phyloP scores from a whole-genome alignment of 2,888 invertebrate species.

The Leptopilina myrica region DNA sequence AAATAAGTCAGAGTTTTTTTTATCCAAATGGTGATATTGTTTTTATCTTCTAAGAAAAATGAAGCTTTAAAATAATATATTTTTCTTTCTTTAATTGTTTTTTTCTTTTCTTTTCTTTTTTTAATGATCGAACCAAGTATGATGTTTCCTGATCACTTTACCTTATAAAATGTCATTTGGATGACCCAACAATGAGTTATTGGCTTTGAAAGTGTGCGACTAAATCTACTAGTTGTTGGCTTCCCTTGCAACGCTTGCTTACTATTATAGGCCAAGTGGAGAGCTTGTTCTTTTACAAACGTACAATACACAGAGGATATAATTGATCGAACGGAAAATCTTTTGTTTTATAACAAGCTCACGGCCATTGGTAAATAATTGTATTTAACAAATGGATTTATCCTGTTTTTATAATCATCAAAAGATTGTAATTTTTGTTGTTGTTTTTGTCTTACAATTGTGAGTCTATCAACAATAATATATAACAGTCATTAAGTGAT shows the following conservation, averaged over 20 bases:
- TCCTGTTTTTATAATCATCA: too few relatives aligned
- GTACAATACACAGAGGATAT: constrained; percentile 10
- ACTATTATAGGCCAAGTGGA: constrained; percentile 66
- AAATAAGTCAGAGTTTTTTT: too few relatives aligned
- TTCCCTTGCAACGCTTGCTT: constrained; percentile 64
- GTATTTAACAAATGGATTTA: too few relatives aligned
- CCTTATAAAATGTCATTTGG: constrained; percentile 69
- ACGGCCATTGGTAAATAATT: too few relatives aligned
- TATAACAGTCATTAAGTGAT: constrained; percentile 1
- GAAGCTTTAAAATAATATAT: constrained; percentile 42
- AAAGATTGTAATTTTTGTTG: too few relatives aligned
- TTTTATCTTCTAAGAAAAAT: neutral
- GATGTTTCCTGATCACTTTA: constrained; percentile 55
- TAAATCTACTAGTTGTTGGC: constrained; percentile 71
- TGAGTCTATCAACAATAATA: neutral
- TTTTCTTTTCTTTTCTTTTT: constrained; percentile 1
- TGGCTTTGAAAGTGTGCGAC: constrained; percentile 71
- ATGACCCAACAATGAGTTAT: constrained; percentile 72
- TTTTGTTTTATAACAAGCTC: constrained; percentile 10
- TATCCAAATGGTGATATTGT: too few relatives aligned
- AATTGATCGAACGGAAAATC: constrained; percentile 27
- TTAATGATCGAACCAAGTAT: constrained; percentile 50
- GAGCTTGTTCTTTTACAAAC: constrained; percentile 41
- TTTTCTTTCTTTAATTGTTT: neutral
- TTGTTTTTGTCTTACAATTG: too few relatives aligned